Base-by-base conservation (phyloP, 1,140 invertebrate genomes). In the Atta cephalotes region DNA sequence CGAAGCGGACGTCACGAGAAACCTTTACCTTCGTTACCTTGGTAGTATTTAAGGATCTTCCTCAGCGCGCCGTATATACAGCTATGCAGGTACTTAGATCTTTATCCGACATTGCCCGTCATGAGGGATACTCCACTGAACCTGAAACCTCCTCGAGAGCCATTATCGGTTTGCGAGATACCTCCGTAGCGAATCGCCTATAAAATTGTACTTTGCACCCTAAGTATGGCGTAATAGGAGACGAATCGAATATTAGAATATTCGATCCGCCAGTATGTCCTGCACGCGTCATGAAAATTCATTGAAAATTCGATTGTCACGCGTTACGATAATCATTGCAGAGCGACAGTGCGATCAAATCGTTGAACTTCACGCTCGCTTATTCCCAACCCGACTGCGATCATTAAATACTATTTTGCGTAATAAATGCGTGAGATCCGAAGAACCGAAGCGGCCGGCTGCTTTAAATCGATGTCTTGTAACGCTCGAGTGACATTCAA, bases 1-100 rank as follows among this genome's bases (percentile, higher is more conserved):
- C 90, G 80, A 89, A 86, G 90, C 90, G 88, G 88, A 91, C 90
- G 89, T 91, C 89, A 91, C 90, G 90, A 91, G 89, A 91, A 91
- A 91, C 88, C 90, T 89, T 91, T 91, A 91, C 88, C 89, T 91
- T 91, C 90, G 90, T 91, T 91, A 91, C 89, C 88, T 91, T 91
- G 89, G 87, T 86, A 89, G 88, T 91, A 91, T 91, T 91, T 91
- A 91, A 91, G 90, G 90, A 91, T 91, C 90, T 91, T 91, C 89
- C 66, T 87, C 87, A 79, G 89, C 89, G 88, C 86, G 84, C 87
- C 72, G 74, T 91, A 90, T 85, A 84, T 87, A 90, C 87, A 86
- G 89, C 89, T 87, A 80, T 91, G 80, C 87, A 91, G 85, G 90
- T 86, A 91, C 89, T 91, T 89, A 91, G 89, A 91, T 91, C 89